Evolutionary conservation across 2,888 invertebrate genomes (phyloP).

Genomic region (Campoplex nolae): DNA sequence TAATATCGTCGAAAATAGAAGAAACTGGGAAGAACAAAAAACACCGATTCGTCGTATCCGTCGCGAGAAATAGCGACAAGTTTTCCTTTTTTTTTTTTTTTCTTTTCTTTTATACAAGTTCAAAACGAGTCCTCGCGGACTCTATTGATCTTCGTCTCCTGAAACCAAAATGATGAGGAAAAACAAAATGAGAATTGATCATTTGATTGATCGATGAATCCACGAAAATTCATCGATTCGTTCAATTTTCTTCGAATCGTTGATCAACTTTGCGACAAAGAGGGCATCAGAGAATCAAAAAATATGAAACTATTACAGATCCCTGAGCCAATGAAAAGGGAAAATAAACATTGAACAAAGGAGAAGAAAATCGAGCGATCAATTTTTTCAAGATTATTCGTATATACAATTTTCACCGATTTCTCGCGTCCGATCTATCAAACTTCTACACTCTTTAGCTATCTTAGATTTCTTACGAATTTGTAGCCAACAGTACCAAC

Average conservation of each 20-base stretch:
- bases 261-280: slow-evolving; percentile 9
- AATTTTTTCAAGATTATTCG: slow-evolving; percentile 42
- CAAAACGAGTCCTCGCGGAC: slow-evolving; percentile 70
- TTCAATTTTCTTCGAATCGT: neutral
- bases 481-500: slow-evolving; percentile 12
- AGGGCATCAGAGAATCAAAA: neutral
- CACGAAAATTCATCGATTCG: neutral
- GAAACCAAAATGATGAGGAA: slow-evolving; percentile 14
- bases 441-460: slow-evolving; percentile 37
- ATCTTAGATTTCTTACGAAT: slow-evolving; percentile 60
- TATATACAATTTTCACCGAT: slow-evolving; percentile 49
- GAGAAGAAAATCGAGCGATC: slow-evolving; percentile 2
- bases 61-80: slow-evolving; percentile 23
- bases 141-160: slow-evolving; percentile 68
- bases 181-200: neutral
- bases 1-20: slow-evolving; percentile 55
- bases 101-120: slow-evolving; percentile 13
- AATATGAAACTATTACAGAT: neutral
- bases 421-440: slow-evolving; percentile 17
- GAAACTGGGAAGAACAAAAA: neutral
- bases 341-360: slow-evolving; percentile 6
- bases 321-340: neutral
- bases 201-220: no score
- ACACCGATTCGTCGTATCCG: neutral
- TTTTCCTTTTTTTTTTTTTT: slow-evolving; percentile 35